Conservation (phyloP, 1,140 invertebrate genomes). For the Anoplophora glabripennis region DNA sequence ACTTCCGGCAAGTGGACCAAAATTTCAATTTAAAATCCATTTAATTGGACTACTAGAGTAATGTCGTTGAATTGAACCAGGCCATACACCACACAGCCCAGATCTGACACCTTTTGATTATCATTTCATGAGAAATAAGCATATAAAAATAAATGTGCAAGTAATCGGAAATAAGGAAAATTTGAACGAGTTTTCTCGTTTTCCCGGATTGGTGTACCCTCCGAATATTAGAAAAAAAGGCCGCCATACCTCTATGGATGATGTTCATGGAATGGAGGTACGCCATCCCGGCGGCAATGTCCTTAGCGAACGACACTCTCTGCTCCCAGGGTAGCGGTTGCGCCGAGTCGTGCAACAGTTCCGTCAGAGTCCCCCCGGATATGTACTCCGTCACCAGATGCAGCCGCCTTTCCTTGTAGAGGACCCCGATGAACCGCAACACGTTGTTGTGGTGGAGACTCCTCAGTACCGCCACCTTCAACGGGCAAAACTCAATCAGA, state of each 20-base stretch:
- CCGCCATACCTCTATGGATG: conserved; percentile 69
- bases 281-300: conserved; percentile 89
- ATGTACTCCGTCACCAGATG: conserved; percentile 92
- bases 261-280: conserved; percentile 93
- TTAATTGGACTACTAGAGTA: too few species aligned
- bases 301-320: conserved; percentile 80
- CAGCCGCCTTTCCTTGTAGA: conserved; percentile 89
- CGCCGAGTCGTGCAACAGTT: conserved; percentile 71
- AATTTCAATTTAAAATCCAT: too few species aligned
- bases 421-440: conserved; percentile 85
- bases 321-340: conserved; percentile 77
- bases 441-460: conserved; percentile 88
- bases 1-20: too few species aligned
- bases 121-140: too few species aligned
- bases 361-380: conserved; percentile 80
- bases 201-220: too few species aligned
- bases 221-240: neutral
- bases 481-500: conserved; percentile 9
- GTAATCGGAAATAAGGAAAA: too few species aligned
- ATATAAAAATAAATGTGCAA: too few species aligned
- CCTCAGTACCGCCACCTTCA: conserved; percentile 79
- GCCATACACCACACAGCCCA: too few species aligned
- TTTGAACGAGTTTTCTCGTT: too few species aligned
- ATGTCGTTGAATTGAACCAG: too few species aligned
- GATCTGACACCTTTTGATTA: too few species aligned